Percentiles rank a stretch among this genome's conserved stretches.
These are phyloP conservation scores for Netelia melanura DNA, from an alignment of 2,888 invertebrate species.

Conservation along the genomic window DNA sequence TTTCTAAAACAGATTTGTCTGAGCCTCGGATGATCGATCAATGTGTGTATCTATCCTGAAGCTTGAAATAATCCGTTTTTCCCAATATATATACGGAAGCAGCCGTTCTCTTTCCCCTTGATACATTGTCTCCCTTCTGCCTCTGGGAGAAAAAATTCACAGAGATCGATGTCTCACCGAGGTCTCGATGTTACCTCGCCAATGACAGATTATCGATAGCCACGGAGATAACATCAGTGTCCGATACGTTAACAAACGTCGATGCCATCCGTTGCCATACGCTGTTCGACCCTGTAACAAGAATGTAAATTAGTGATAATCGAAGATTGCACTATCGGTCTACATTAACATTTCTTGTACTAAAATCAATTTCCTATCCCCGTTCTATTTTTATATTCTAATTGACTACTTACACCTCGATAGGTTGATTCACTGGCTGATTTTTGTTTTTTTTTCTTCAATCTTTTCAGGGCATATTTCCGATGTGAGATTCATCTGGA, in stretches of 20 bases:
- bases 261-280: conserved; percentile 33
- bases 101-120: conserved; percentile 22
- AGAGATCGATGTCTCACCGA: conserved; percentile 17
- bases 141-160: conserved; percentile 21
- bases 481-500: conserved; percentile 37
- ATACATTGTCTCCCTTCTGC: conserved; percentile 10
- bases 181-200: conserved; percentile 30
- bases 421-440: not conserved
- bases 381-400: not conserved
- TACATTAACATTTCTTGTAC: not conserved
- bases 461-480: conserved; percentile 46
- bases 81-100: conserved; percentile 18
- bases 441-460: conserved; percentile 10
- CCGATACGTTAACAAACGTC: conserved; percentile 49
- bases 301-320: not conserved
- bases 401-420: no score
- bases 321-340: not conserved
- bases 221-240: conserved; percentile 23
- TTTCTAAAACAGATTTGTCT: conserved; percentile 41
- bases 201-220: conserved; percentile 58
- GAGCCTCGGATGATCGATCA: conserved; percentile 43
- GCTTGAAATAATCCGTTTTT: conserved; percentile 19
- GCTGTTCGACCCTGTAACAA: not conserved
- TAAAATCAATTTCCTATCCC: not conserved
- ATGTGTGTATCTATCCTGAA: conserved; percentile 21